phyloP scores from a whole-genome alignment of 2,888 invertebrate genomes.

The Mythimna albipuncta region DNA sequence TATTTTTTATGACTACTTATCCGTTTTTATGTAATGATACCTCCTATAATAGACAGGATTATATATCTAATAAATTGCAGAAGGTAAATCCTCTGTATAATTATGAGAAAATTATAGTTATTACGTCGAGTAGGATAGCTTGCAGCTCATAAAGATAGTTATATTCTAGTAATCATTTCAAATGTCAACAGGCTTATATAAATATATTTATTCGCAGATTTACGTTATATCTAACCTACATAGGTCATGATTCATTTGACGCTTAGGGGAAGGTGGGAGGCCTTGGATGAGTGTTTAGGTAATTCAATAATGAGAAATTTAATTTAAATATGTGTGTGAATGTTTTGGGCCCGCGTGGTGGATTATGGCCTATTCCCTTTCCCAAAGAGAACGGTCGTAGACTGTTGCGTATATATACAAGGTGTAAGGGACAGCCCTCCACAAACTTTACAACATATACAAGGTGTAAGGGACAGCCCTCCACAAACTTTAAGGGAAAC shows the following conservation, averaged over 20 bases:
- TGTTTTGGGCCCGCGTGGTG: too few relatives aligned
- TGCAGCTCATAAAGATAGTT: constrained; percentile 19
- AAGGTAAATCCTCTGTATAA: constrained; percentile 21
- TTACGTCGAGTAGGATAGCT: constrained; percentile 8
- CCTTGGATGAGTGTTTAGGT: too few relatives aligned
- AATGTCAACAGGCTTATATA: constrained; percentile 50
- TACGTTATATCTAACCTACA: background rate
- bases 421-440: too few relatives aligned
- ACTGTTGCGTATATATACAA: too few relatives aligned
- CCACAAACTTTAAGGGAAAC: too few relatives aligned
- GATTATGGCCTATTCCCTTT: too few relatives aligned
- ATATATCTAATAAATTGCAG: constrained; percentile 1
- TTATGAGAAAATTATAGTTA: constrained; percentile 52
- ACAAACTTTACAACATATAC: too few relatives aligned
- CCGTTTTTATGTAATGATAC: background rate
- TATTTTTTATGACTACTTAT: background rate
- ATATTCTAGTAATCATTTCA: constrained; percentile 28
- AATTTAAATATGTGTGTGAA: too few relatives aligned
- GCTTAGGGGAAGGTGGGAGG: background rate
- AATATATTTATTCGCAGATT: constrained; percentile 5
- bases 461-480: too few relatives aligned
- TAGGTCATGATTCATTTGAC: constrained; percentile 9
- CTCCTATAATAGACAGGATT: constrained; percentile 2
- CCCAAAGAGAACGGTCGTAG: too few relatives aligned
- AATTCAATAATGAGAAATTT: too few relatives aligned